Percentiles rank a stretch among this genome's conserved stretches.
phyloP scores from a whole-genome alignment of 1,140 invertebrate species.

The Cheumatopsyche charites region DNA sequence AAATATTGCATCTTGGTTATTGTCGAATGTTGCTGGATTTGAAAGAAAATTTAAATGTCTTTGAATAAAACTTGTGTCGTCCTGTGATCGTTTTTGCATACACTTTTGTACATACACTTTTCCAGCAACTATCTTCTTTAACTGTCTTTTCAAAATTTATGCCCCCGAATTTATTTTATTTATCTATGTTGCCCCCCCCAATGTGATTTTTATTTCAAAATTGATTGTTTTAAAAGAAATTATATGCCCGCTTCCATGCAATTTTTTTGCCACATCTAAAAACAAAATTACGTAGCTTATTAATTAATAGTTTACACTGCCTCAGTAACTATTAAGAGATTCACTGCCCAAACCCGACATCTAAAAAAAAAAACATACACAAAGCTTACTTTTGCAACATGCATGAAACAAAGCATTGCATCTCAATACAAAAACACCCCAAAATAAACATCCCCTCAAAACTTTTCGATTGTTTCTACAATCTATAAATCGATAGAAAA shows the following conservation, averaged over 20 bases:
- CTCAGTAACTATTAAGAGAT: neutral
- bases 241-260: neutral
- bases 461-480: too few relatives aligned
- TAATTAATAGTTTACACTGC: neutral
- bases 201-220: too few relatives aligned
- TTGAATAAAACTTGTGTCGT: neutral
- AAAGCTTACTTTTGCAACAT: neutral
- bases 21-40: neutral
- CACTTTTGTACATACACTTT: too few relatives aligned
- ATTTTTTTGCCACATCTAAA: slow-evolving; percentile 7
- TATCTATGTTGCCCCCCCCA: too few relatives aligned
- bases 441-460: too few relatives aligned
- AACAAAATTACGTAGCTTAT: slow-evolving; percentile 2
- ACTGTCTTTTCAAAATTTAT: too few relatives aligned
- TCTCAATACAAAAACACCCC: too few relatives aligned
- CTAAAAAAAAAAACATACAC: neutral
- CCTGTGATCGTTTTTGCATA: neutral
- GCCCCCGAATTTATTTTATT: too few relatives aligned
- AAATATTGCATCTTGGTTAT: slow-evolving; percentile 6
- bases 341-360: neutral
- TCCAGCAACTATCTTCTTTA: too few relatives aligned
- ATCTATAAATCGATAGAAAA: too few relatives aligned
- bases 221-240: neutral
- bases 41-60: neutral
- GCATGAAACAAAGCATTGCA: slow-evolving; percentile 7